These are phyloP conservation scores for Ischnus inquisitorius DNA, from an alignment of 2,888 invertebrate genomes.

Conservation along the genomic window DNA sequence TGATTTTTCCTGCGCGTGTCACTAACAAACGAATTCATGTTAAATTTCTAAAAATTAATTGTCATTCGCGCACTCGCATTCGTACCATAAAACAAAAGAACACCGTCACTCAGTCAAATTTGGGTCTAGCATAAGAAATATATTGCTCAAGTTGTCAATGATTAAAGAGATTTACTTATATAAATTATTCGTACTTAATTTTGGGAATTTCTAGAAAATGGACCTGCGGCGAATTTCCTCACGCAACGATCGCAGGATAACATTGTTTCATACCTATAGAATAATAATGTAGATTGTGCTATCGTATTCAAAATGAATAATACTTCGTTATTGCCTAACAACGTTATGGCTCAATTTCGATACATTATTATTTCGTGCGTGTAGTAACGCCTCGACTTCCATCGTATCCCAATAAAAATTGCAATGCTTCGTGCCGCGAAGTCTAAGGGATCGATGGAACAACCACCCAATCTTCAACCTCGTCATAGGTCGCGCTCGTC, in stretches of 20 bases:
- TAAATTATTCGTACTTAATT: neutral
- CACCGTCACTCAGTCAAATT: neutral
- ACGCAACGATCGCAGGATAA: constrained; percentile 13
- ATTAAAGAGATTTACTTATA: constrained; percentile 4
- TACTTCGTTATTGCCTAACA: constrained; percentile 53
- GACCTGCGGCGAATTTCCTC: neutral
- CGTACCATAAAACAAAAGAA: constrained; percentile 5
- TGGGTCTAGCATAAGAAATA: constrained; percentile 46
- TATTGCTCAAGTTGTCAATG: constrained; percentile 16
- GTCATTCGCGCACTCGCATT: neutral
- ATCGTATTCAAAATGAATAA: constrained; percentile 42
- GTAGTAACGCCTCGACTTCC: neutral
- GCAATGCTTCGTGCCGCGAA: constrained; percentile 22
- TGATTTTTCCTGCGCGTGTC: too few relatives aligned
- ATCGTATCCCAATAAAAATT: neutral
- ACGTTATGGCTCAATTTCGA: constrained; percentile 12
- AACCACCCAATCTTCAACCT: constrained; percentile 82
- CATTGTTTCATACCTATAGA: neutral
- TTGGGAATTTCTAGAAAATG: neutral
- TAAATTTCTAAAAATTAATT: too few relatives aligned
- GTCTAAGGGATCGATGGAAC: constrained; percentile 68
- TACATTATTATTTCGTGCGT: constrained; percentile 21
- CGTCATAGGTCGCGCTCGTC: constrained; percentile 73
- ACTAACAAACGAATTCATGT: too few relatives aligned
- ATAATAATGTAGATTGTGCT: constrained; percentile 43